Evolutionary conservation across 2,797 vertebrate species (phyloP), one percentile per base, ranked within the genome.

Genomic region (Gambelia wislizenii): DNA sequence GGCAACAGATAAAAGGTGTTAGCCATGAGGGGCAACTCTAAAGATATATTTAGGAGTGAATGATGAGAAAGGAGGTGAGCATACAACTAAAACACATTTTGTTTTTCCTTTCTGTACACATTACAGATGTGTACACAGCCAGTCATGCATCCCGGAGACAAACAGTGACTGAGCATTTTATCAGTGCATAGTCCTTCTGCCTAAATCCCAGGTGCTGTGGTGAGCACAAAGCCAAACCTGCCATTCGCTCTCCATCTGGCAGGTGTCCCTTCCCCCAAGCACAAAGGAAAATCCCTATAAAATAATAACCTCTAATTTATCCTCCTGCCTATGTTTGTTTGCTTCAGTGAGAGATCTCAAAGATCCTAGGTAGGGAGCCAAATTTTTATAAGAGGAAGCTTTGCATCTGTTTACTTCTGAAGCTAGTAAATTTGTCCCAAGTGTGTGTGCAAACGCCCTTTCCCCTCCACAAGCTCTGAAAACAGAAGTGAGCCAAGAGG

Each of bases 211-310:
- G n/a, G 59, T 77, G 0, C 39, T 0, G 18, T 30, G 82, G 20
- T 0, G 59, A 82, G 77, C 13, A 59, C 0, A 27, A 87, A 83
- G n/a, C 77, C 87, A 14, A 39, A 7, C 36, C 85, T 78, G 85
- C 69, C 70, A 80, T 89, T 92, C 67, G 89, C 87, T 92, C 74
- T 84, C 54, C 0, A 0, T 87, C 86, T 91, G 75, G 78, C 85
- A 61, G 67, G 78, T 39, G 27, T 52, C 52, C 56, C 90, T 87
- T 86, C 74, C 90, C 80, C 42, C 39, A 90, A 83, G 87, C 30
- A 47, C 1, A 89, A 81, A 83, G 84, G 76, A 87, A 92, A 94
- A 94, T 88, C 92, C 85, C 88, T 93, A 89, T 89, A 87, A 93
- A 91, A 87, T 89, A 77, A 86, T 16, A 84, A 54, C 72, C 14